Evolutionary conservation across 2,888 invertebrate genomes (phyloP), one percentile per base, ranked within the genome.

Genomic region (Ormia ochracea): DNA sequence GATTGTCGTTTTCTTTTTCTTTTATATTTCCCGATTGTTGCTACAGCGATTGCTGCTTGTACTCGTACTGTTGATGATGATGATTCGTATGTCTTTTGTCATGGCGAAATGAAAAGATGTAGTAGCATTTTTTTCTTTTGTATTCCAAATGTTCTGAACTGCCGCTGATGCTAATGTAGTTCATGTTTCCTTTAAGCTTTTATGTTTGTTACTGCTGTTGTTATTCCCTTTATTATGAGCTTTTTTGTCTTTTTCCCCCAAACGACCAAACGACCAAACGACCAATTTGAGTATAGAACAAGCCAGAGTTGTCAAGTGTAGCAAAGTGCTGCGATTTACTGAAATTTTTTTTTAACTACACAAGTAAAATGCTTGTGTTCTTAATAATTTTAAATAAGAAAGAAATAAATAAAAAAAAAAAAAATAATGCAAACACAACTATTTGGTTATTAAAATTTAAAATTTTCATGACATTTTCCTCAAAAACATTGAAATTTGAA

Each of bases 101-200:
- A 73, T 61, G 66, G 54, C 61, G 33, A 72, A 63, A 76, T 26
- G 21, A 56, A 75, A 68, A 59, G 72, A 68, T 54, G 72, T 66
- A 61, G 78, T 78, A 73, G 78, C 61, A 4, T 50, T 43, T 66
- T 75, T 10, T 48, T 50, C 50, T 58, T 69, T 61, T 68, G 45
- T 72, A 33, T 45, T 63, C 56, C 36, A 72, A 73, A 66, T 59
- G 52, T 61, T 73, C 73, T 78, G 68, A 82, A 74, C 63, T 48
- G 84, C 83, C 84, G 79, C 72, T 50, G 45, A 69, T 79, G 69
- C 76, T 73, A 56, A 69, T 80, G 77, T 70, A 69, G 76, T 73
- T 50, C 73, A 78, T 66, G 73, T 78, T 78, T 38, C 73, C 68
- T 73, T 68, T 48, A 66, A 59, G 38, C 52, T 61, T 73, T 78